These are phyloP conservation scores for Polypedilum pembai DNA, from an alignment of 1,140 invertebrate species.

Conservation along the genomic window DNA sequence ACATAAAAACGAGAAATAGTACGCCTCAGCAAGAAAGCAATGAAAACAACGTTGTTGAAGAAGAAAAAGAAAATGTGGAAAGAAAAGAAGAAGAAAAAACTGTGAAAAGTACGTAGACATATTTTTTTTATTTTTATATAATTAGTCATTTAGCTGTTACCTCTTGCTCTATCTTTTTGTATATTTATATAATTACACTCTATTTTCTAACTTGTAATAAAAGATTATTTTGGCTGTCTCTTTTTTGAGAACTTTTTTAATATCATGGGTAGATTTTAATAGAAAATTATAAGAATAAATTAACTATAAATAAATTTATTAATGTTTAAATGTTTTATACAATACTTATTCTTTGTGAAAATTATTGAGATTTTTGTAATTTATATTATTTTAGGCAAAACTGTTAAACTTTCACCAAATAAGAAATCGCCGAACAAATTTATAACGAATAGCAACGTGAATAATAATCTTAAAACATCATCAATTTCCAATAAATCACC, in stretches of 20 bases:
- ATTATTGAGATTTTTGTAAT: neutral
- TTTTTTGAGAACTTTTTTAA: too few relatives aligned
- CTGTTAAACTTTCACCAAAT: neutral
- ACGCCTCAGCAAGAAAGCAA: neutral
- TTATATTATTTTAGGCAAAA: neutral
- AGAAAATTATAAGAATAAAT: too few relatives aligned
- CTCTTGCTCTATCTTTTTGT: neutral
- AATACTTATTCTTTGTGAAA: too few relatives aligned
- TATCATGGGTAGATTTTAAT: too few relatives aligned
- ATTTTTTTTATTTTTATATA: neutral
- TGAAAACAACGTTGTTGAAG: neutral
- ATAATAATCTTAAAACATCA: neutral
- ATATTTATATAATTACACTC: neutral
- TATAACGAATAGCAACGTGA: neutral
- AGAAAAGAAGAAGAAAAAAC: neutral
- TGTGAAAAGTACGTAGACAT: slow-evolving; percentile 11
- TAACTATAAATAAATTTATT: too few relatives aligned
- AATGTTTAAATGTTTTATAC: too few relatives aligned
- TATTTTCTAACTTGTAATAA: too few relatives aligned
- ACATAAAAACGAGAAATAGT: slow-evolving; percentile 16
- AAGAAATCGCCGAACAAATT: neutral
- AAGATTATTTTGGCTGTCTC: too few relatives aligned
- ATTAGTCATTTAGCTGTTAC: slow-evolving; percentile 12
- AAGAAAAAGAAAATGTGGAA: neutral
- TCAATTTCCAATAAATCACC: neutral